Evolutionary conservation across 2,888 invertebrate species (phyloP).

Genomic region (Ceriagrion tenellum): DNA sequence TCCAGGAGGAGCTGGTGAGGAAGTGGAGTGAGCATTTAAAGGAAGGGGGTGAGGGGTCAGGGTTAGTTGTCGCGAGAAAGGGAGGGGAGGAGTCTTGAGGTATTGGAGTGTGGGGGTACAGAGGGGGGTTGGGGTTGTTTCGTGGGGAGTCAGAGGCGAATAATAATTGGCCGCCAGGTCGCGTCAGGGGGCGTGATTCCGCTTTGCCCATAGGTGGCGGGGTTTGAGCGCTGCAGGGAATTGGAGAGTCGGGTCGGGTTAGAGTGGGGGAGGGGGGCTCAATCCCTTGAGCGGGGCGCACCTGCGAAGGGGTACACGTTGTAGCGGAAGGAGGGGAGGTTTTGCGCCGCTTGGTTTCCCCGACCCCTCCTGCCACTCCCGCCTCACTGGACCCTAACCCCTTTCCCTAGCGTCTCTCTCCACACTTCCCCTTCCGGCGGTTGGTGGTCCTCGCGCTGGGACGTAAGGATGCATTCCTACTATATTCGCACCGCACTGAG

Average conservation of each 20-base stretch:
- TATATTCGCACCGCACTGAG: not conserved
- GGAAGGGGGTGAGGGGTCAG: not conserved
- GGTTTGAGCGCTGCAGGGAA: not conserved
- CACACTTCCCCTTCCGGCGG: not conserved
- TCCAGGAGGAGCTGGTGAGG: not conserved
- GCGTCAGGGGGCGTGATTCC: conserved; percentile 20
- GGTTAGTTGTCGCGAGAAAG: not conserved
- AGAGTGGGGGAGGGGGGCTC: not conserved
- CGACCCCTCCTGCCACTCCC: not conserved
- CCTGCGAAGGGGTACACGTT: not conserved
- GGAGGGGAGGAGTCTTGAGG: not conserved
- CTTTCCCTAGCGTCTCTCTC: not conserved
- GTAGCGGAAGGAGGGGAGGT: not conserved
- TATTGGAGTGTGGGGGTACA: not conserved
- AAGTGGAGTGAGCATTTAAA: not conserved
- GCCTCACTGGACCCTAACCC: not conserved
- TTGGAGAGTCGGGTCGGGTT: not conserved
- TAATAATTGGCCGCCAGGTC: not conserved
- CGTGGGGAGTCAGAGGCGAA: not conserved
- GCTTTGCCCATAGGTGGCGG: conserved; percentile 3
- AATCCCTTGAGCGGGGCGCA: not conserved
- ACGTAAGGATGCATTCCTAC: not conserved
- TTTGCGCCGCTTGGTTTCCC: not conserved
- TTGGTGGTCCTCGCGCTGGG: not conserved
- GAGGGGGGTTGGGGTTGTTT: not conserved